These are phyloP conservation scores for Thunnus maccoyii DNA, from an alignment of 2,113 vertebrate species.

Conservation along the genomic window DNA sequence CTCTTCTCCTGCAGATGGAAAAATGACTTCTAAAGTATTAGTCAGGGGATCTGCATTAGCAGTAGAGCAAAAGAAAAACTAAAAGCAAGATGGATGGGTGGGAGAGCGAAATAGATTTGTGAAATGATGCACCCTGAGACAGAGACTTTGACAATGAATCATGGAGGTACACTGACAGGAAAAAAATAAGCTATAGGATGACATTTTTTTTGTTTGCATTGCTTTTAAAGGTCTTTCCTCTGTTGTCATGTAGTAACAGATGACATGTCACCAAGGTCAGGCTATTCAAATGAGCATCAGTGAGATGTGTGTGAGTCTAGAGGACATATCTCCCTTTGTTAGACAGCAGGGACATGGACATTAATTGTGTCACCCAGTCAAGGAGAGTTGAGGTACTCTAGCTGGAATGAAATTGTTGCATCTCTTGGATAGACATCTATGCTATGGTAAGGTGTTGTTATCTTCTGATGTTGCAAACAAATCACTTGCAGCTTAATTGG, in stretches of 20 bases:
- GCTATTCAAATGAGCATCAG: conserved; percentile 37
- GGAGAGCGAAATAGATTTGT: conserved; percentile 55
- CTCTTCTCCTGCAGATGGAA: conserved; percentile 58
- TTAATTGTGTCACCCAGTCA: conserved; percentile 14
- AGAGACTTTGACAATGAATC: conserved; percentile 48
- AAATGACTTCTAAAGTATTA: conserved; percentile 60
- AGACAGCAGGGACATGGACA: conserved; percentile 5
- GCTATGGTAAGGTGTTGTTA: background rate
- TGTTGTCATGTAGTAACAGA: conserved; percentile 28
- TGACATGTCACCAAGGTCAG: conserved; percentile 47
- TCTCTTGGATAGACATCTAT: background rate
- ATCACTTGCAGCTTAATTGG: conserved; percentile 20
- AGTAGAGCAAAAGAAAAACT: conserved; percentile 53
- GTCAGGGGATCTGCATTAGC: conserved; percentile 61
- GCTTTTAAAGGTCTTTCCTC: conserved; percentile 22
- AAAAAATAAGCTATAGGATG: conserved; percentile 24
- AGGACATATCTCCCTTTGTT: conserved; percentile 7
- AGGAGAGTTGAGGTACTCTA: background rate
- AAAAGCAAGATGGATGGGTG: conserved; percentile 60
- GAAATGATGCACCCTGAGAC: conserved; percentile 50
- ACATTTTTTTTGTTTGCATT: conserved; percentile 27
- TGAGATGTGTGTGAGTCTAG: conserved; percentile 8
- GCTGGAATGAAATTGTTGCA: background rate
- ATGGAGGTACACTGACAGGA: conserved; percentile 31
- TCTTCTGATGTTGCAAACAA: conserved; percentile 17